Percentiles rank a stretch among this genome's conserved stretches.
These are phyloP conservation scores for Pongo pygmaeus DNA, from an alignment of 2,113 vertebrate species.

Conservation along the genomic window DNA sequence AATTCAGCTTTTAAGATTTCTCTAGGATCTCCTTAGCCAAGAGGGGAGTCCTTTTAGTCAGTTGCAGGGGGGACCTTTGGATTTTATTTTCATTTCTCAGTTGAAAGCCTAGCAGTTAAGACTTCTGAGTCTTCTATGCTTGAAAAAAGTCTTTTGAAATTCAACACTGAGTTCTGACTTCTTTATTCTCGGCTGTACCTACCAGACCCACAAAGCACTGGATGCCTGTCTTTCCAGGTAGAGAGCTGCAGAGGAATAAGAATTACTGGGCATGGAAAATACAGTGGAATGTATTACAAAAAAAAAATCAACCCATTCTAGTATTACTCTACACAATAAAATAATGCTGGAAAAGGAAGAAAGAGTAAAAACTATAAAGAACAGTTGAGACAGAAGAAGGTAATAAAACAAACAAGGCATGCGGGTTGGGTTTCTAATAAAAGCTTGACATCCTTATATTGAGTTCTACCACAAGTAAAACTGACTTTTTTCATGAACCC, in stretches of 20 bases:
- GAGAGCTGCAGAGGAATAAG: neutral
- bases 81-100: too few species aligned
- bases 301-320: neutral
- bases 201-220: neutral
- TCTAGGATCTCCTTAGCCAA: too few species aligned
- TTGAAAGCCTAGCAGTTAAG: neutral
- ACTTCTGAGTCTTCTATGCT: neutral
- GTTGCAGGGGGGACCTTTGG: too few species aligned
- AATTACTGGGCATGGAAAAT: neutral
- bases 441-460: neutral
- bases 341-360: neutral
- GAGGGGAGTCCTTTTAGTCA: too few species aligned
- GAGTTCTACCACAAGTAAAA: neutral
- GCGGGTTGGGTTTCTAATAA: neutral
- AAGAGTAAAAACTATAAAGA: neutral
- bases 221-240: neutral
- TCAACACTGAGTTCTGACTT: neutral
- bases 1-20: too few species aligned
- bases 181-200: neutral
- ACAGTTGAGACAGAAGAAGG: neutral
- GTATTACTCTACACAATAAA: neutral
- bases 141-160: neutral
- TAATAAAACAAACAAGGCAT: neutral
- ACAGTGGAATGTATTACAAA: neutral
- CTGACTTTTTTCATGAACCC: neutral